Conservation (phyloP, 1,140 invertebrate genomes). For the Magallana gigas region DNA sequence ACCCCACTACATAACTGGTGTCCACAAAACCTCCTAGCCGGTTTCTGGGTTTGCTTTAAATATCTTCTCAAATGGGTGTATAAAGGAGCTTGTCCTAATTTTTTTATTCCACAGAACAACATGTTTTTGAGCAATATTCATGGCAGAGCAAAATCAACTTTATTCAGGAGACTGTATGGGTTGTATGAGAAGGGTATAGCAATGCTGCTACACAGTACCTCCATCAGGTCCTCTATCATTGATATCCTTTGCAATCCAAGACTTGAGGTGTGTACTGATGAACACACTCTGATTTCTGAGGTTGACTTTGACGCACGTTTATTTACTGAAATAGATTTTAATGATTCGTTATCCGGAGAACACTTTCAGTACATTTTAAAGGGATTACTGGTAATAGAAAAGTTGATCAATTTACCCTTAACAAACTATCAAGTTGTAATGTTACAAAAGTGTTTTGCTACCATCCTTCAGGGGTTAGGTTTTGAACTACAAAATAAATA, state of each 20-base stretch:
- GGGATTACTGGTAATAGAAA: neutral
- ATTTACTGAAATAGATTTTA: neutral
- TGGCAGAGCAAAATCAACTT: too few species aligned
- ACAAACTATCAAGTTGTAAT: neutral
- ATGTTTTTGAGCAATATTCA: too few species aligned
- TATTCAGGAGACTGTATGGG: too few species aligned
- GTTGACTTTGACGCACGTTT: neutral
- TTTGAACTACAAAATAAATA: neutral
- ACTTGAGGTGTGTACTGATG: too few species aligned
- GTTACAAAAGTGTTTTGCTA: neutral
- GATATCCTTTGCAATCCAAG: too few species aligned
- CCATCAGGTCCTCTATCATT: too few species aligned
- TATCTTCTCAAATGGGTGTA: conserved; percentile 26
- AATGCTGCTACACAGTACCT: too few species aligned
- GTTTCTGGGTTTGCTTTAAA: conserved; percentile 44
- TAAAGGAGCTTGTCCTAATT: conserved; percentile 30
- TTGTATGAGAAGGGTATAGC: too few species aligned
- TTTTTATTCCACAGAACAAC: conserved; percentile 22
- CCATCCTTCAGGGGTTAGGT: neutral
- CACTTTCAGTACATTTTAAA: neutral
- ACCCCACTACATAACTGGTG: neutral
- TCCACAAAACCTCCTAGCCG: neutral
- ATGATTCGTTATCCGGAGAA: neutral
- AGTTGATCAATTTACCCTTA: neutral
- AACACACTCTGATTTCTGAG: neutral